These are phyloP conservation scores for Scaptodrosophila lebanonensis DNA, from an alignment of 1,140 invertebrate genomes.

Conservation along the genomic window DNA sequence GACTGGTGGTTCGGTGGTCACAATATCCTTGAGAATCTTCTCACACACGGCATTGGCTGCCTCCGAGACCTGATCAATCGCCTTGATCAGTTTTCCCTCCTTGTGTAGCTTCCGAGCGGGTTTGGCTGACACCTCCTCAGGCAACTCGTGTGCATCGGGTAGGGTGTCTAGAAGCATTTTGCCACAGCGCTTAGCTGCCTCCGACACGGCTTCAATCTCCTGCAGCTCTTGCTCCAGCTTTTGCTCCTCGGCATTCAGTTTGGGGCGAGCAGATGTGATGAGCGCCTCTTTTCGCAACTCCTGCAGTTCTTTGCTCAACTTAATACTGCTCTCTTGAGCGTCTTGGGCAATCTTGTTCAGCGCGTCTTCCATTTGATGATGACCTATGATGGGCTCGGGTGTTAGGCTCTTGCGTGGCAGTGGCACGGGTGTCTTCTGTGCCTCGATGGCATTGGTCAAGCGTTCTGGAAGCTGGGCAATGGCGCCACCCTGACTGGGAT, in stretches of 20 bases:
- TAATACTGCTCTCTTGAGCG: constrained; percentile 80
- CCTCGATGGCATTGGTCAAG: constrained; percentile 29
- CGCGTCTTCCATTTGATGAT: constrained; percentile 78
- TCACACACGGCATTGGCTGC: constrained; percentile 72
- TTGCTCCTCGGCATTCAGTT: constrained; percentile 61
- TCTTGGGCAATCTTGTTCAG: constrained; percentile 80
- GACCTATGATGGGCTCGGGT: constrained; percentile 47
- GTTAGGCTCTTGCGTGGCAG: constrained; percentile 64
- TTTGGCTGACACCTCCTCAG: constrained; percentile 6
- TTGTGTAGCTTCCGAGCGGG: constrained; percentile 54
- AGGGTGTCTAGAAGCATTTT: constrained; percentile 77
- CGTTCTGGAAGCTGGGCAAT: constrained; percentile 65
- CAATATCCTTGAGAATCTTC: constrained; percentile 72
- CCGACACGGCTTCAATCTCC: constrained; percentile 76
- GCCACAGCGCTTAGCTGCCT: constrained; percentile 77
- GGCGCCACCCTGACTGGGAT: constrained; percentile 67
- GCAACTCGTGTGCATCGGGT: constrained; percentile 45
- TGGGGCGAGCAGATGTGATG: constrained; percentile 57
- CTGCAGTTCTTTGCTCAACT: constrained; percentile 78
- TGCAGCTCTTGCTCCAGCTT: constrained; percentile 52
- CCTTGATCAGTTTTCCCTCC: constrained; percentile 66
- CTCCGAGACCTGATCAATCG: constrained; percentile 72
- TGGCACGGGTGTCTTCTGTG: constrained; percentile 46
- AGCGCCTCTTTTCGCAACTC: constrained; percentile 68
- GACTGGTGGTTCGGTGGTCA: constrained; percentile 71